These are phyloP conservation scores for Diachasma alloeum DNA, from an alignment of 1,140 invertebrate species.

Conservation along the genomic window DNA sequence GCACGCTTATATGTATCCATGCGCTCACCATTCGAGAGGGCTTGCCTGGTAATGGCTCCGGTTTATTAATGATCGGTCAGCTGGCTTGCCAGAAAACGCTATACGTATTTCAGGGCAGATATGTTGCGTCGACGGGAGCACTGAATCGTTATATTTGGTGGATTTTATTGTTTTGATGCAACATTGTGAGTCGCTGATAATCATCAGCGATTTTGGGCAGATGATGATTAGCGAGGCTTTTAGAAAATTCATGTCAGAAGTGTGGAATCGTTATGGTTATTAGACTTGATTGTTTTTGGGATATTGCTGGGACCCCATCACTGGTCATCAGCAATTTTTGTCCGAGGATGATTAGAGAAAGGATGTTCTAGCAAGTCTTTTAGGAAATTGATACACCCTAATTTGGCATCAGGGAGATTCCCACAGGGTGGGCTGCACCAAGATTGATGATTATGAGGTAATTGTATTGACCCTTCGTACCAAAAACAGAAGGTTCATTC, in stretches of 20 bases:
- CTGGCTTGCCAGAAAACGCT: constrained; percentile 47
- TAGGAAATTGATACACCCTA: not conserved
- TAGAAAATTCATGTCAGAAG: no score
- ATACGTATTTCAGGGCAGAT: not conserved
- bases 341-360: no score
- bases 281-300: no score
- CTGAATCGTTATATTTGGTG: not conserved
- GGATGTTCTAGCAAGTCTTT: not conserved
- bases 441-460: not conserved
- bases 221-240: no score
- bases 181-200: no score
- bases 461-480: not conserved
- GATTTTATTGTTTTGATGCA: not conserved
- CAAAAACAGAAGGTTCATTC: not conserved
- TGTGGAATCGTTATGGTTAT: no score
- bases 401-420: not conserved
- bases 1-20: constrained; percentile 21
- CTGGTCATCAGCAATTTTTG: no score
- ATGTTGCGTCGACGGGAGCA: not conserved
- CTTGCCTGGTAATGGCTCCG: constrained; percentile 60
- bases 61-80: constrained; percentile 66
- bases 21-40: constrained; percentile 40
- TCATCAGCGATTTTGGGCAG: no score
- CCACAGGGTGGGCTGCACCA: not conserved
- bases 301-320: no score